These are phyloP conservation scores for western clawed frog (Xenopus tropicalis) DNA, from an alignment of 2,113 vertebrate genomes.

Conservation along the genomic window DNA sequence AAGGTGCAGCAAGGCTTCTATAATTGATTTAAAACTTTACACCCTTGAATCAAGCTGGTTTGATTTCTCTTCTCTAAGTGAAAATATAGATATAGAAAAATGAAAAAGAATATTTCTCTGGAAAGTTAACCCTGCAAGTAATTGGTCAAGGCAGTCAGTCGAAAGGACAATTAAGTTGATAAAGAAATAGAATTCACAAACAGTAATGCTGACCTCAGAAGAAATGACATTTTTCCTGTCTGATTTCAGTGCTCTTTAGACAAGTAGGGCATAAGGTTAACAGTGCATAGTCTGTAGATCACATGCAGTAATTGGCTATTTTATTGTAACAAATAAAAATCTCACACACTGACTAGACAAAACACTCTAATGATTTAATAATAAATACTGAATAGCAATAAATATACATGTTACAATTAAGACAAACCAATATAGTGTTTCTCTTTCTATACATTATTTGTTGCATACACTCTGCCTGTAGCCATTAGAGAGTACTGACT, in stretches of 20 bases:
- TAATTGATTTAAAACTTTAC: conserved; percentile 30
- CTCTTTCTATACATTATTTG: no score
- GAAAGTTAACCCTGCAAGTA: conserved; percentile 9
- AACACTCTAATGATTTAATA: no score
- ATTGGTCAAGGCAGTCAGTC: conserved; percentile 29
- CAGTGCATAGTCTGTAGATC: not conserved
- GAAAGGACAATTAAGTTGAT: conserved; percentile 27
- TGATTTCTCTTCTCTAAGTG: not conserved
- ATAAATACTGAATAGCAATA: no score
- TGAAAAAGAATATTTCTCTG: conserved; percentile 25
- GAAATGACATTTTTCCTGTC: not conserved
- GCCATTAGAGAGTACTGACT: no score
- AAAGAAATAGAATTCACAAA: conserved; percentile 13
- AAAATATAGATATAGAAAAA: conserved; percentile 15
- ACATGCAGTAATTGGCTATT: not conserved
- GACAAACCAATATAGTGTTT: no score
- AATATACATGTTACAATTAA: no score
- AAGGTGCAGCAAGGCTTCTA: conserved; percentile 6
- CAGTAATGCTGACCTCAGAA: conserved; percentile 12
- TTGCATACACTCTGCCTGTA: no score
- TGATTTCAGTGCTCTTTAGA: not conserved
- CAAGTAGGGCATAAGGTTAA: not conserved
- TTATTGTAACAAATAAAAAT: not conserved
- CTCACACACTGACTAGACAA: not conserved
- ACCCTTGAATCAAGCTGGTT: conserved; percentile 6